Percentiles rank a stretch among this genome's conserved stretches.
Conservation (phyloP, 1,140 invertebrate species). For the Trachymyrmex septentrionalis region DNA sequence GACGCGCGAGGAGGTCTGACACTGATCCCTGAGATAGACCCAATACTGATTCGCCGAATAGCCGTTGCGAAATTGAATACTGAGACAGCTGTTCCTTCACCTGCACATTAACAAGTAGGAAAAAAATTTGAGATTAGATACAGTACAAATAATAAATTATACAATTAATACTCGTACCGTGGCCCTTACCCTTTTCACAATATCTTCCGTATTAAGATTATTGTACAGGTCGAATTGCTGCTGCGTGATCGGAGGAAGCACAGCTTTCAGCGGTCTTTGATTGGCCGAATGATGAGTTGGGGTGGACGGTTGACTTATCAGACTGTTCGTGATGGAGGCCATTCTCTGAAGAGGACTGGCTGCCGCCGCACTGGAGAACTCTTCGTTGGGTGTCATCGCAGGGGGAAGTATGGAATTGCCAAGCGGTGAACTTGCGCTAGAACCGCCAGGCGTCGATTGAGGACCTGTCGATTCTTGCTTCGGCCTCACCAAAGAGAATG, state of each 20-base stretch:
- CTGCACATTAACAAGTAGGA: conserved; percentile 80
- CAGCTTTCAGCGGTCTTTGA: conserved; percentile 96
- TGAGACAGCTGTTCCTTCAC: conserved; percentile 99
- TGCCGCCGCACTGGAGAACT: conserved; percentile 92
- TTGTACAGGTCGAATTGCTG: conserved; percentile 99
- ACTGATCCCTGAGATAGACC: conserved; percentile 98
- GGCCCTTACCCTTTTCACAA: conserved; percentile 94
- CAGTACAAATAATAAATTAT: not conserved
- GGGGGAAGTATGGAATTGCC: conserved; percentile 94
- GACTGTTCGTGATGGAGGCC: conserved; percentile 98
- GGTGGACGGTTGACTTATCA: conserved; percentile 96
- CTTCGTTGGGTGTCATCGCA: conserved; percentile 91
- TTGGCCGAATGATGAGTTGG: conserved; percentile 93
- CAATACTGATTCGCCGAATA: conserved; percentile 99
- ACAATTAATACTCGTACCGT: not conserved
- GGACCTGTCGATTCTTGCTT: conserved; percentile 92
- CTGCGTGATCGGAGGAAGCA: conserved; percentile 98
- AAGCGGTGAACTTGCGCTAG: conserved; percentile 91
- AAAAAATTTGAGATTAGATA: not conserved
- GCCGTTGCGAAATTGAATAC: conserved; percentile 99
- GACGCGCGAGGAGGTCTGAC: conserved; percentile 96
- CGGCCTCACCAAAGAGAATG: conserved; percentile 94
- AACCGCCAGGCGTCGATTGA: conserved; percentile 88
- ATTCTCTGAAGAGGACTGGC: conserved; percentile 98
- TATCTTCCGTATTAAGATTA: conserved; percentile 99